Percentiles rank a stretch among this genome's conserved stretches.
Evolutionary conservation across 2,888 invertebrate genomes (phyloP).

Genomic region (Drosophila tripunctata): DNA sequence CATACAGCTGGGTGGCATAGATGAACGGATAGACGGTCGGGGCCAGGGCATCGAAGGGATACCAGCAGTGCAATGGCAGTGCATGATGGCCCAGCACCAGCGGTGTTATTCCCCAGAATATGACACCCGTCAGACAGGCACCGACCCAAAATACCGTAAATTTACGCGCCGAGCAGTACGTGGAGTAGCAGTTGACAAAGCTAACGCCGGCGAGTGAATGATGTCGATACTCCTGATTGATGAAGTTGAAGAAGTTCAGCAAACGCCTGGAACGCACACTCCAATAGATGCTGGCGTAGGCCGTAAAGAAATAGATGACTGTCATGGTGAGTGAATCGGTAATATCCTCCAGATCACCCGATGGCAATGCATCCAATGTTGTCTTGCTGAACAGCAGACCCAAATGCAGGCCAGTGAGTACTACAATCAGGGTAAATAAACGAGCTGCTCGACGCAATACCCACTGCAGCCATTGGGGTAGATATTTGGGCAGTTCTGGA

Average conservation of each 20-base stretch:
- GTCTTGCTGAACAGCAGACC: slow-evolving; percentile 71
- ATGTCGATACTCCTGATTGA: slow-evolving; percentile 74
- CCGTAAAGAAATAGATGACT: slow-evolving; percentile 78
- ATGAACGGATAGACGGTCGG: slow-evolving; percentile 57
- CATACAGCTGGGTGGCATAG: slow-evolving; percentile 74
- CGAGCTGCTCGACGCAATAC: slow-evolving; percentile 16
- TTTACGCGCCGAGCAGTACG: slow-evolving; percentile 52
- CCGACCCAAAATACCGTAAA: slow-evolving; percentile 66
- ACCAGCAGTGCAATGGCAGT: slow-evolving; percentile 81
- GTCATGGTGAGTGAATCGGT: slow-evolving; percentile 78
- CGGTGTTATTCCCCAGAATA: slow-evolving; percentile 76
- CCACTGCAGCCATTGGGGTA: slow-evolving; percentile 35
- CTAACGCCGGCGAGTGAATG: slow-evolving; percentile 80
- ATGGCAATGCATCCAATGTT: slow-evolving; percentile 62
- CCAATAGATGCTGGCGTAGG: slow-evolving; percentile 74
- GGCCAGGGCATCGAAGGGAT: slow-evolving; percentile 81
- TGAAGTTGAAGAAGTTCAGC: slow-evolving; percentile 48
- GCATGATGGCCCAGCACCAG: slow-evolving; percentile 62
- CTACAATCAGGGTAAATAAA: slow-evolving; percentile 44
- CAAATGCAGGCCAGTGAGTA: slow-evolving; percentile 58
- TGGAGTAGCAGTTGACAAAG: slow-evolving; percentile 64
- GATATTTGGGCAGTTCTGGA: slow-evolving; percentile 33
- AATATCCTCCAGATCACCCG: slow-evolving; percentile 71
- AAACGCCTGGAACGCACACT: slow-evolving; percentile 49
- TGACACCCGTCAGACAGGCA: slow-evolving; percentile 65